Evolutionary conservation across 2,113 vertebrate species (phyloP).

Genomic region (Mastomys natalensis): DNA sequence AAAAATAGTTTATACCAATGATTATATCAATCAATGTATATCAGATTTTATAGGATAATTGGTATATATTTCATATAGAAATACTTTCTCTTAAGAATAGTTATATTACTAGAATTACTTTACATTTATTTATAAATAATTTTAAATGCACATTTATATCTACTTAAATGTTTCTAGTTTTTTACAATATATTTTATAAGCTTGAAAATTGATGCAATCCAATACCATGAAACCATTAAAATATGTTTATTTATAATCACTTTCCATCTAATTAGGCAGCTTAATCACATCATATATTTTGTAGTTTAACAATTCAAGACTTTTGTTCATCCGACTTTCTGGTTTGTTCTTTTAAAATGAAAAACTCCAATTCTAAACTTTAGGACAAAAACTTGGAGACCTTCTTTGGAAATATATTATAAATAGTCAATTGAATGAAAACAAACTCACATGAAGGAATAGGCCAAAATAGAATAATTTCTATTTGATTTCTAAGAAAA

Average conservation of each 20-base stretch:
- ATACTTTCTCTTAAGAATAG: neutral
- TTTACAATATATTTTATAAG: neutral
- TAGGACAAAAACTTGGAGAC: neutral
- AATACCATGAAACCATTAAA: neutral
- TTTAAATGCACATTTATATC: neutral
- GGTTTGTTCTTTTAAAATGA: neutral
- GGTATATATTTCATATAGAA: neutral
- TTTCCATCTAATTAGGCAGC: neutral
- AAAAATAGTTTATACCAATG: neutral
- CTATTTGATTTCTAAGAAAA: neutral
- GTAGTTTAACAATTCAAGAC: neutral
- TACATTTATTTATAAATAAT: neutral
- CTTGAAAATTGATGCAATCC: neutral
- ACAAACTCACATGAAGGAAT: neutral
- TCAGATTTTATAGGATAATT: neutral
- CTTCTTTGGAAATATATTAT: neutral
- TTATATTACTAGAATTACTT: neutral
- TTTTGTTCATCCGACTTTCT: neutral
- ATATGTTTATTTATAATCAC: neutral
- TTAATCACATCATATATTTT: neutral
- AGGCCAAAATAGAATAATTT: neutral
- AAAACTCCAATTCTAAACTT: constrained; percentile 1
- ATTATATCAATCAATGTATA: neutral
- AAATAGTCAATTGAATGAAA: neutral
- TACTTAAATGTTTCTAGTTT: neutral